A percentile compares a stretch with the other conserved stretches of the same genome.
Conservation (phyloP, 2,113 vertebrate genomes). For the Aleadryas rufinucha region DNA sequence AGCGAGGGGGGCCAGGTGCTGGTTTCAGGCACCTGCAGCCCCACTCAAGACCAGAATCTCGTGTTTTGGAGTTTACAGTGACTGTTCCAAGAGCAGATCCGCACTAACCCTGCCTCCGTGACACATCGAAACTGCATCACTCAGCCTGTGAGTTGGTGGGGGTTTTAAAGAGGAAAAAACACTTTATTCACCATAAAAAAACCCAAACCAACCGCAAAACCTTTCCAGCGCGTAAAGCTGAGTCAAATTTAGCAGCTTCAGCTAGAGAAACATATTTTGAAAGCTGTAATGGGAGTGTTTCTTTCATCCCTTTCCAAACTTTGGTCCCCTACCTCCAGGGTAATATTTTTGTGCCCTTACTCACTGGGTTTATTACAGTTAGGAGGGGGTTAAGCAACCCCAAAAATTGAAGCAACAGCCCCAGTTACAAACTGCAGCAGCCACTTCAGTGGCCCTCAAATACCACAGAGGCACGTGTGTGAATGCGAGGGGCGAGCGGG, state of each 20-base stretch:
- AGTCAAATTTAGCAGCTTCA: slow-evolving; percentile 25
- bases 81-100: neutral
- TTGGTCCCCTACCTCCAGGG: neutral
- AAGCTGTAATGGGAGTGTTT: neutral
- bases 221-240: neutral
- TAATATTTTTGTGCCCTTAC: neutral
- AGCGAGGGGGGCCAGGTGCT: neutral
- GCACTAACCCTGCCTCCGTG: neutral
- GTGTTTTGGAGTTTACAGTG: neutral
- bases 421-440: neutral
- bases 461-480: neutral
- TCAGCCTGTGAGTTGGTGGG: neutral
- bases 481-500: neutral
- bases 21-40: slow-evolving; percentile 40
- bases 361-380: neutral
- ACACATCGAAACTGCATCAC: slow-evolving; percentile 31
- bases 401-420: neutral
- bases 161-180: slow-evolving; percentile 33
- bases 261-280: neutral
- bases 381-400: neutral
- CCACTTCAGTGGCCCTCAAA: neutral
- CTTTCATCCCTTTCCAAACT: slow-evolving; percentile 1
- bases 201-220: neutral
- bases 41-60: neutral
- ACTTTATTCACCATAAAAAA: neutral